These are phyloP conservation scores for Heliocidaris erythrogramma DNA, from an alignment of 35 echinoderm and acorn worm species.

Conservation along the genomic window DNA sequence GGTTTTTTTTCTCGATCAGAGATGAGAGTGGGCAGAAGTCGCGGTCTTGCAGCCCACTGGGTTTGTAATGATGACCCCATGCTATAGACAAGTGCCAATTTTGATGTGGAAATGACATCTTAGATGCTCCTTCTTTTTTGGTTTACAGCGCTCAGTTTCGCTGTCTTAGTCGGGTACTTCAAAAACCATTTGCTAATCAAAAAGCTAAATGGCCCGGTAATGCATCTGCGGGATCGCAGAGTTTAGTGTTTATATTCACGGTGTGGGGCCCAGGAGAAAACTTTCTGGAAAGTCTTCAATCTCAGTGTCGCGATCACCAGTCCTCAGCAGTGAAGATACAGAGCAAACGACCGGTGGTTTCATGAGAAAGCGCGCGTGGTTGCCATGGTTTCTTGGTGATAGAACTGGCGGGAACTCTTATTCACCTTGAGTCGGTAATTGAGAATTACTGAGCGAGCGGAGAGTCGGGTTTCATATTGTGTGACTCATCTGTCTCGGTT, in stretches of 20 bases:
- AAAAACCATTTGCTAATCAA: conserved; percentile 51
- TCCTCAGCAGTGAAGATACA: not conserved
- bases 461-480: conserved; percentile 18
- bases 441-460: conserved; percentile 8
- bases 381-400: conserved; percentile 16
- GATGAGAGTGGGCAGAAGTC: not conserved
- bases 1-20: not conserved
- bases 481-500: not conserved
- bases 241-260: conserved; percentile 34
- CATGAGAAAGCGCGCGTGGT: conserved; percentile 34
- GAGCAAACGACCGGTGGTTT: not conserved
- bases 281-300: not conserved
- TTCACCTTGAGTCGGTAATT: conserved; percentile 34
- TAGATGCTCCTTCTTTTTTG: not conserved
- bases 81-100: conserved; percentile 51
- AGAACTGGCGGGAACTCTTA: conserved; percentile 18
- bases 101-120: conserved; percentile 33
- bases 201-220: conserved; percentile 29
- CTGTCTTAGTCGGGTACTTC: conserved; percentile 47
- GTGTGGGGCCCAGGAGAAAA: conserved; percentile 41
- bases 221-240: not conserved
- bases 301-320: not conserved
- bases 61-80: conserved; percentile 31
- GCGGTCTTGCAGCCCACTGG: conserved; percentile 19
- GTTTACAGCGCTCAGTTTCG: not conserved